These are phyloP conservation scores for Oophaga sylvatica DNA, from an alignment of 2,797 vertebrate species.

Conservation along the genomic window DNA sequence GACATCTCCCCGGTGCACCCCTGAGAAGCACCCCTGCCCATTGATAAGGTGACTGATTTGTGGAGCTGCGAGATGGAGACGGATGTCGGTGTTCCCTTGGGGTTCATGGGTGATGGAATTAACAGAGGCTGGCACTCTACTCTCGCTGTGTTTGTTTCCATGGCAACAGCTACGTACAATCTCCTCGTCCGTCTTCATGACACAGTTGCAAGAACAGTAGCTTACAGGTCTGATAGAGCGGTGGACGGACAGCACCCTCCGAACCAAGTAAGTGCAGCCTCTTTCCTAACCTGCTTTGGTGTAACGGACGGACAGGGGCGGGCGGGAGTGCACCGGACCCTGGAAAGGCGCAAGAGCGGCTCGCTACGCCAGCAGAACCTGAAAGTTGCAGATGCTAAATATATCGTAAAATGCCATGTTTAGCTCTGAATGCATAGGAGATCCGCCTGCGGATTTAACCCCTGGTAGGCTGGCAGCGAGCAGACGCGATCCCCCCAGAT, in stretches of 20 bases:
- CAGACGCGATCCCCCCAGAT: background rate
- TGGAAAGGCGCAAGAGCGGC: background rate
- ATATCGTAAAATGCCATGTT: constrained; percentile 34
- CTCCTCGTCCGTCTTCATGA: constrained; percentile 77
- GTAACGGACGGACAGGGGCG: background rate
- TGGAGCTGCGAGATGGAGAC: constrained; percentile 75
- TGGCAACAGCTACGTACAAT: constrained; percentile 79
- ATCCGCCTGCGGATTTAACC: constrained; percentile 24
- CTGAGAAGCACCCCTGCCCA: constrained; percentile 46
- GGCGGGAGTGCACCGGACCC: background rate
- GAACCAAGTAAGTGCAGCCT: constrained; percentile 73
- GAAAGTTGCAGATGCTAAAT: constrained; percentile 68
- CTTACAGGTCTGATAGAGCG: constrained; percentile 71
- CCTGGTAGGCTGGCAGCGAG: background rate
- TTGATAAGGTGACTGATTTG: constrained; percentile 70
- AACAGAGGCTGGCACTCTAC: constrained; percentile 82
- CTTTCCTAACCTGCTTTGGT: constrained; percentile 67
- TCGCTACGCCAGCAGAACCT: constrained; percentile 59
- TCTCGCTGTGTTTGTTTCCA: constrained; percentile 80
- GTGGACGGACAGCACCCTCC: constrained; percentile 72
- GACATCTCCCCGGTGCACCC: background rate
- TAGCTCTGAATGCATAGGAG: constrained; percentile 13
- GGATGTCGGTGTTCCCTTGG: constrained; percentile 78
- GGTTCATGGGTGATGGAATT: constrained; percentile 84
- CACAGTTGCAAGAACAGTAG: constrained; percentile 78